These are phyloP conservation scores for Uloborus plumipes DNA, from an alignment of 2,888 invertebrate species.

Conservation along the genomic window DNA sequence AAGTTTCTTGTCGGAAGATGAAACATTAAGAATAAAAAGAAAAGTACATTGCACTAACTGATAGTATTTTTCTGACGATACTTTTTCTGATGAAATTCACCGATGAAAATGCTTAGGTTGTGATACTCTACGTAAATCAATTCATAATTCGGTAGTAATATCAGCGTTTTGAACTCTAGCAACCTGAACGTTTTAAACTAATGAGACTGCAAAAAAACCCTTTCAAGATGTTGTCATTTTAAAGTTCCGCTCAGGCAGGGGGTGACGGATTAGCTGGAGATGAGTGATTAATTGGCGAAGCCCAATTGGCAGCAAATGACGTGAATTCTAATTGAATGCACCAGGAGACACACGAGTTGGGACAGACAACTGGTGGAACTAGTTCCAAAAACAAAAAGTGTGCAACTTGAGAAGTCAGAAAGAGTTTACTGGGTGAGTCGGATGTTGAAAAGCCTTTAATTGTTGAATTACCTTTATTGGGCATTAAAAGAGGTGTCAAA, in stretches of 20 bases:
- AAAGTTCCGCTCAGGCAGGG: neutral
- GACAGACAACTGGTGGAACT: conserved; percentile 31
- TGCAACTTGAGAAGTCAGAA: conserved; percentile 20
- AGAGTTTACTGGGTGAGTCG: conserved; percentile 49
- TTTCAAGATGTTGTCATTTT: too few species aligned
- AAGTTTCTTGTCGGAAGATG: too few species aligned
- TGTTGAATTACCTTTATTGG: conserved; percentile 40
- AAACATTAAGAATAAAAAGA: too few species aligned
- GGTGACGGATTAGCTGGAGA: conserved; percentile 2
- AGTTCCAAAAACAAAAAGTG: conserved; percentile 39
- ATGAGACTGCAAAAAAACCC: too few species aligned
- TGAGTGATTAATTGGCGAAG: conserved; percentile 21
- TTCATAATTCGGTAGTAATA: too few species aligned
- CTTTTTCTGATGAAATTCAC: too few species aligned
- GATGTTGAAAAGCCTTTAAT: conserved; percentile 40
- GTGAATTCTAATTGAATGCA: neutral
- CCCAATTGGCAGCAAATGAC: neutral
- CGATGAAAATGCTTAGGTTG: too few species aligned
- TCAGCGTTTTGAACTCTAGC: too few species aligned
- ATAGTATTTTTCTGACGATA: too few species aligned
- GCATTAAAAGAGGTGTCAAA: conserved; percentile 5
- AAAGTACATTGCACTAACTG: too few species aligned
- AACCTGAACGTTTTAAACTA: too few species aligned
- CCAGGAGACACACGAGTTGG: conserved; percentile 23
- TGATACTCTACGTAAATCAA: too few species aligned